Percentiles rank a stretch among this genome's conserved stretches.
Conservation (phyloP, 2,113 vertebrate genomes). For the Felis catus region DNA sequence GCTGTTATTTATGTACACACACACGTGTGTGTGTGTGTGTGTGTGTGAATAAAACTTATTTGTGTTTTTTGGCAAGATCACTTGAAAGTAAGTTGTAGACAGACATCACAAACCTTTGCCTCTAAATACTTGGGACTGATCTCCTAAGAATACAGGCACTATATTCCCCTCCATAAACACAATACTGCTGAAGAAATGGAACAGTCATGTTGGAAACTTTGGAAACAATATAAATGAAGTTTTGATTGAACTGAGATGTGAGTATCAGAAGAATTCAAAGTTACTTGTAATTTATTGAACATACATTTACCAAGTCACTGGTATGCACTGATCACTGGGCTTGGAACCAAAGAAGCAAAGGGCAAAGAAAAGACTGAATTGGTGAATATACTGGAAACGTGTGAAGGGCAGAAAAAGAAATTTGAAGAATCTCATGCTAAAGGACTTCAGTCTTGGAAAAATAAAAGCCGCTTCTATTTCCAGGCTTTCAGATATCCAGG, state of each 20-base stretch:
- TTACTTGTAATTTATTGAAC: neutral
- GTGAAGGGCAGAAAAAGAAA: neutral
- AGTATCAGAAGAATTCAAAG: neutral
- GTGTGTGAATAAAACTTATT: neutral
- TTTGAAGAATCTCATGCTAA: neutral
- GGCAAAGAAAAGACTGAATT: neutral
- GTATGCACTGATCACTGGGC: rapidly evolving
- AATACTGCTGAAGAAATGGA: neutral
- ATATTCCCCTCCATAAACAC: neutral
- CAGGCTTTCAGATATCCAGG: conserved; percentile 46
- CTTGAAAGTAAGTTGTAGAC: conserved; percentile 4
- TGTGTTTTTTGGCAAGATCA: neutral
- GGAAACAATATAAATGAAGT: neutral
- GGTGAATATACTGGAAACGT: neutral
- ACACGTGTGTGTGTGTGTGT: no score
- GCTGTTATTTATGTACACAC: neutral
- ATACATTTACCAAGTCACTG: neutral
- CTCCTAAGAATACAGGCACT: neutral
- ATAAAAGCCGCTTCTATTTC: neutral
- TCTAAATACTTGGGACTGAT: neutral
- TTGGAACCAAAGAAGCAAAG: neutral
- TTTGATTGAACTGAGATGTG: neutral
- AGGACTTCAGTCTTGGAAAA: neutral
- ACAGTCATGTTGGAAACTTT: neutral
- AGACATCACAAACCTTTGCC: neutral